These are phyloP conservation scores for Scaeva pyrastri DNA, from an alignment of 2,888 invertebrate genomes.

Conservation along the genomic window DNA sequence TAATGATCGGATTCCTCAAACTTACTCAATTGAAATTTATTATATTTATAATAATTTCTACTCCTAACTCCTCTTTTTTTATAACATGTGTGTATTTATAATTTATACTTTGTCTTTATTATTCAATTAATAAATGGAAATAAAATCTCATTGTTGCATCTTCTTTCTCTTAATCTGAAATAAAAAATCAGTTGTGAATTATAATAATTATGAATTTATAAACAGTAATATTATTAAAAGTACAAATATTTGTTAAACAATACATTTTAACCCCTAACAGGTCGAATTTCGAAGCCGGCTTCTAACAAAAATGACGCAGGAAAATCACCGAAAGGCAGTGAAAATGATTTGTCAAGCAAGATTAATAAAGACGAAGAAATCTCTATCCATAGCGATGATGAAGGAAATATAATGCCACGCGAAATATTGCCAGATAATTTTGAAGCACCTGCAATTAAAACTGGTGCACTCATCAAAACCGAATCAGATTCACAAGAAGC, in stretches of 20 bases:
- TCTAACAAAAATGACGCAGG: constrained; percentile 23
- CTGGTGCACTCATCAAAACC: not conserved
- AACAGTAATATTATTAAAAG: too few species aligned
- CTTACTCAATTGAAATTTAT: too few species aligned
- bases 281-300: constrained; percentile 29
- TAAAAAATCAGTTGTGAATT: too few species aligned
- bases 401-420: constrained; percentile 2
- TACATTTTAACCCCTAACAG: not conserved
- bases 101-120: too few species aligned
- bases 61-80: too few species aligned
- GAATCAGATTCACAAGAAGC: constrained; percentile 35
- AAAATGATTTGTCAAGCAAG: constrained; percentile 30
- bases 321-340: constrained; percentile 24
- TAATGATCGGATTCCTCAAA: too few species aligned
- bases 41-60: too few species aligned
- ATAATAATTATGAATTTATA: too few species aligned
- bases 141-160: too few species aligned
- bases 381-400: constrained; percentile 10
- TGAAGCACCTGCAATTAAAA: constrained; percentile 4
- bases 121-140: too few species aligned
- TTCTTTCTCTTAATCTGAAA: too few species aligned
- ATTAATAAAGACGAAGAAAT: constrained; percentile 10
- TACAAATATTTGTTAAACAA: not conserved
- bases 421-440: not conserved
- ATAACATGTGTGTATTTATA: too few species aligned